Conservation (phyloP, 2,797 vertebrate genomes). For the Siniperca undulata region DNA sequence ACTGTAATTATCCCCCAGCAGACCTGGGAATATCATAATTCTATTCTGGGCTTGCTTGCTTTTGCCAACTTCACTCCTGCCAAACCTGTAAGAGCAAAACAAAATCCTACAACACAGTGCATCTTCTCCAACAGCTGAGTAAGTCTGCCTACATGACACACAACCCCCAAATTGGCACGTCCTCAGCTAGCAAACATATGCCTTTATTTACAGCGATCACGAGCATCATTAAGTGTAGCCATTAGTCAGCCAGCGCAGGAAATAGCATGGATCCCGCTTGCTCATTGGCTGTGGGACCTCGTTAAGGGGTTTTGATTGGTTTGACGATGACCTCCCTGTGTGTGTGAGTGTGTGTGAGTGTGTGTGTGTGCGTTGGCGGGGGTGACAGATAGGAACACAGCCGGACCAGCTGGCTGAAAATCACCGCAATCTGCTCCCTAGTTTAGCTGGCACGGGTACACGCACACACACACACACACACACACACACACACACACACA, state of each 20-base stretch:
- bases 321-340: slow-evolving; percentile 52
- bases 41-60: slow-evolving; percentile 25
- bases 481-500: slow-evolving; percentile 15
- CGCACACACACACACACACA: slow-evolving; percentile 10
- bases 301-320: slow-evolving; percentile 63
- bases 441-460: slow-evolving; percentile 51
- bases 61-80: slow-evolving; percentile 50
- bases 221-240: slow-evolving; percentile 58
- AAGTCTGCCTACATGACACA: slow-evolving; percentile 38
- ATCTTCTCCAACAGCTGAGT: slow-evolving; percentile 52
- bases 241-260: slow-evolving; percentile 63
- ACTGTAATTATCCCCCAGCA: slow-evolving; percentile 37
- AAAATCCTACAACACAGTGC: slow-evolving; percentile 49
- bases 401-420: slow-evolving; percentile 80
- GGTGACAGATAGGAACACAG: slow-evolving; percentile 70
- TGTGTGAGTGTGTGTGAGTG: slow-evolving; percentile 10
- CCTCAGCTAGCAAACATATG: slow-evolving; percentile 70
- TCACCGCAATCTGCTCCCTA: slow-evolving; percentile 79
- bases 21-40: slow-evolving; percentile 43
- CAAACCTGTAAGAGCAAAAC: slow-evolving; percentile 55
- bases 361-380: slow-evolving; percentile 38
- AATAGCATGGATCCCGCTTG: slow-evolving; percentile 52
- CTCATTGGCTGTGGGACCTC: slow-evolving; percentile 66
- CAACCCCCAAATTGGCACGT: slow-evolving; percentile 33
- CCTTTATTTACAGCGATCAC: slow-evolving; percentile 76